Evolutionary conservation across 2,797 vertebrate species (phyloP), one percentile per base, ranked within the genome.

Genomic region (Sparidentex hasta): DNA sequence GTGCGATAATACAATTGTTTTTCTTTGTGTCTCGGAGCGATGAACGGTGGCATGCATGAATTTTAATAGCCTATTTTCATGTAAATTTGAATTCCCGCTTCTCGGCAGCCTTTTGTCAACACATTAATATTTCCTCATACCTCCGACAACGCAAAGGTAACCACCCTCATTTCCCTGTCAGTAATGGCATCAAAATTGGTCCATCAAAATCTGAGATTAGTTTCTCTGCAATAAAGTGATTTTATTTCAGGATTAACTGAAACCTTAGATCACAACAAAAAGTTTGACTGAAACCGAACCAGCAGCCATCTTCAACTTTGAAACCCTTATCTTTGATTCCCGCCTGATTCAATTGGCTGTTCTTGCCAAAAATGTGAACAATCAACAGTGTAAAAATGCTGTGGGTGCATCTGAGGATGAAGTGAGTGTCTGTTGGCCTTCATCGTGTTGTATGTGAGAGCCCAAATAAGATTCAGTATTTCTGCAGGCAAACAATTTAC

Each of bases 11-110:
- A 82, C 84, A 76, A 77, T 91, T 89, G 84, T 90, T 90, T 46
- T 91, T 92, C 81, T 91, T 91, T 87, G 81, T 87, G 85, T 90
- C 89, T 91, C 76, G 68, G 78, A 90, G 91, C 89, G 25, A 84
- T 81, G 83, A 90, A 74, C 83, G 71, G 79, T 54, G 44, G 69
- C 86, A 68, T 23, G 69, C 85, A 76, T 91, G 88, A 75, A 93
- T 93, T 91, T 93, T 87, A 94, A 94, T 92, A 80, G 81, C 81
- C 81, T 81, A 90, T 94, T 93, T 93, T 93, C 87, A 92, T 92
- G 90, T 84, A 91, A 93, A 93, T 94, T 74, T 84, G 69, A 80
- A 86, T 88, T 85, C 73, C 72, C 76, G 84, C 77, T 82, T 73
- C 85, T 83, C 74, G 87, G 84, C 84, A 78, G 79, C 74, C 83